Percentiles rank a stretch among this genome's conserved stretches.
These are phyloP conservation scores for Augiades crinisus DNA, from an alignment of 2,888 invertebrate species.

Conservation along the genomic window DNA sequence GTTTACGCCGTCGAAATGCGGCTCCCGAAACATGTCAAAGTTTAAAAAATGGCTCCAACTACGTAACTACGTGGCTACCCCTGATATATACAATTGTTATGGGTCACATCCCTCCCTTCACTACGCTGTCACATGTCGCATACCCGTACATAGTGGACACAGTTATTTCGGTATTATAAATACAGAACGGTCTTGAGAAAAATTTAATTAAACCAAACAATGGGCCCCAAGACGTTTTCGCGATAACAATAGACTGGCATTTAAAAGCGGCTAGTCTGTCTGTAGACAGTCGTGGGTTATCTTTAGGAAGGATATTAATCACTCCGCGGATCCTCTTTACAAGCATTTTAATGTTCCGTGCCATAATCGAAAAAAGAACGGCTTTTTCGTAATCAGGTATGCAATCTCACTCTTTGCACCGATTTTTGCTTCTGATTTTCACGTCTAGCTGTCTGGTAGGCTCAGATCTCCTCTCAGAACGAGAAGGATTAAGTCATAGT, in stretches of 20 bases:
- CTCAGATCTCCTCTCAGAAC: no score
- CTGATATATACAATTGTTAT: no score
- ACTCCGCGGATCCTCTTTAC: constrained; percentile 10
- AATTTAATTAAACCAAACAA: constrained; percentile 26
- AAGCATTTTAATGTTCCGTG: background rate
- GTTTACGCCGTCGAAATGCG: no score
- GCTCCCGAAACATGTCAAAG: no score
- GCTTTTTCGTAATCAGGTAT: no score
- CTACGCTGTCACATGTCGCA: background rate
- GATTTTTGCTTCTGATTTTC: no score
- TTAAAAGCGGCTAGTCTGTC: constrained; percentile 16
- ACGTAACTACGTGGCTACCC: no score
- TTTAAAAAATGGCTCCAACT: no score
- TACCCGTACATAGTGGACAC: background rate
- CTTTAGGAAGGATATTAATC: constrained; percentile 25
- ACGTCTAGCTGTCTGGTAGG: no score
- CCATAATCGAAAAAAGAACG: background rate
- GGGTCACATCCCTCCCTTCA: no score
- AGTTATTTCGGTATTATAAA: constrained; percentile 17
- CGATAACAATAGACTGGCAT: constrained; percentile 12
- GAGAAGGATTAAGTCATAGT: no score
- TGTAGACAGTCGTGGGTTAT: constrained; percentile 20
- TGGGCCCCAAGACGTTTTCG: constrained; percentile 14
- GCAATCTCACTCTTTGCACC: no score
- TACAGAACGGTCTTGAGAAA: constrained; percentile 21